A percentile compares a stretch with the other conserved stretches of the same genome.
phyloP scores from a whole-genome alignment of 2,797 vertebrate genomes.

The Gephyroberyx darwinii region DNA sequence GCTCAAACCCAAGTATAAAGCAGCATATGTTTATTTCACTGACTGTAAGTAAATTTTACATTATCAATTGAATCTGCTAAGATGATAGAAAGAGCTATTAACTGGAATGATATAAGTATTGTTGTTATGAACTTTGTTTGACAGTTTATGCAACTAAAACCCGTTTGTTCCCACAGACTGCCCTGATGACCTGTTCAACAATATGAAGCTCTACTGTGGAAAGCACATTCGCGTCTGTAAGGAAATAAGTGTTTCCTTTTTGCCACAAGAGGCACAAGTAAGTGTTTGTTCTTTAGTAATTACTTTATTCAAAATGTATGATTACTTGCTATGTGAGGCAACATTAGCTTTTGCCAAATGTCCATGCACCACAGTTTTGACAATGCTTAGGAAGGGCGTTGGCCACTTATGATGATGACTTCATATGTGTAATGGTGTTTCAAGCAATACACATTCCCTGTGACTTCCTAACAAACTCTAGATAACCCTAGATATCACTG shows the following conservation, averaged over 20 bases:
- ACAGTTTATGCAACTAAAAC: background rate
- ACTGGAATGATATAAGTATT: background rate
- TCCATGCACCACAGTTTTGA: background rate
- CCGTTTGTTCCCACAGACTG: constrained; percentile 81
- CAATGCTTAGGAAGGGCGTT: background rate
- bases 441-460: background rate
- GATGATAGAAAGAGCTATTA: background rate
- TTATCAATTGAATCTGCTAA: background rate
- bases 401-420: background rate
- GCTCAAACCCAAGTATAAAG: constrained; percentile 91
- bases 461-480: background rate
- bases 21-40: constrained; percentile 95
- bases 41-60: constrained; percentile 88
- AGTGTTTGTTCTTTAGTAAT: constrained; percentile 46
- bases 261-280: constrained; percentile 93
- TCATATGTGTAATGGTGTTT: background rate
- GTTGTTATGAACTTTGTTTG: background rate
- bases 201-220: constrained; percentile 88
- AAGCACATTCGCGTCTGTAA: constrained; percentile 92
- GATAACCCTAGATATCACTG: background rate
- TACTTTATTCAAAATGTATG: constrained; percentile 6
- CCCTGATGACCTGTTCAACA: constrained; percentile 90
- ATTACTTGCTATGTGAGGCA: background rate
- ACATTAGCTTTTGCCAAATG: background rate
- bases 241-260: constrained; percentile 94